A percentile compares a stretch with the other conserved stretches of the same genome.
Evolutionary conservation across 1,140 invertebrate genomes (phyloP).

Genomic region (Drosophila ficusphila): DNA sequence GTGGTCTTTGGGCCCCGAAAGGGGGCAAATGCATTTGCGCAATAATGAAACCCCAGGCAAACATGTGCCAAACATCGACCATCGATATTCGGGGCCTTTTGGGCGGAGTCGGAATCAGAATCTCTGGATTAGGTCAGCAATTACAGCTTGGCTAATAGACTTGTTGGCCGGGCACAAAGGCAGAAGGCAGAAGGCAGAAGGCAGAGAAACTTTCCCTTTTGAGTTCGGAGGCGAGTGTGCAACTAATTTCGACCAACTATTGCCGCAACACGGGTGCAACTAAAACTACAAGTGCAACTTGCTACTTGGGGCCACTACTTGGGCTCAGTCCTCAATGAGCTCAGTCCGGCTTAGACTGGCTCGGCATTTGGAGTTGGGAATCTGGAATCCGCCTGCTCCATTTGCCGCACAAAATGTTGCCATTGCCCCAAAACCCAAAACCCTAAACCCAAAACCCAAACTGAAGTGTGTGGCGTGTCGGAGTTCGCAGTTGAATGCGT

Average conservation of each 20-base stretch:
- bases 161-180: slow-evolving; percentile 51
- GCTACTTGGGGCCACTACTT: background rate
- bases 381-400: background rate
- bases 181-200: background rate
- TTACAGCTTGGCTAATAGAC: slow-evolving; percentile 61
- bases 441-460: too few relatives aligned
- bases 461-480: background rate
- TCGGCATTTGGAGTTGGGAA: too few relatives aligned
- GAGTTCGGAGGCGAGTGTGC: slow-evolving; percentile 1
- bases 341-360: background rate
- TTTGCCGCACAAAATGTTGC: background rate
- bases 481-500: slow-evolving; percentile 7
- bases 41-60: slow-evolving; percentile 10
- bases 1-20: background rate
- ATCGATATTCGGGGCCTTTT: background rate
- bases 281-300: too few relatives aligned
- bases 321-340: background rate
- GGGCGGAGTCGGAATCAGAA: background rate
- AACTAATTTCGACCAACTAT: slow-evolving; percentile 37
- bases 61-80: slow-evolving; percentile 17
- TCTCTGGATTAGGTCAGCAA: slow-evolving; percentile 31
- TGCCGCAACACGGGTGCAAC: slow-evolving; percentile 2
- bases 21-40: slow-evolving; percentile 7
- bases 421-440: background rate
- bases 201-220: slow-evolving; percentile 16